Conservation (phyloP, 1,140 invertebrate genomes). For the Matsumurasca onukii region DNA sequence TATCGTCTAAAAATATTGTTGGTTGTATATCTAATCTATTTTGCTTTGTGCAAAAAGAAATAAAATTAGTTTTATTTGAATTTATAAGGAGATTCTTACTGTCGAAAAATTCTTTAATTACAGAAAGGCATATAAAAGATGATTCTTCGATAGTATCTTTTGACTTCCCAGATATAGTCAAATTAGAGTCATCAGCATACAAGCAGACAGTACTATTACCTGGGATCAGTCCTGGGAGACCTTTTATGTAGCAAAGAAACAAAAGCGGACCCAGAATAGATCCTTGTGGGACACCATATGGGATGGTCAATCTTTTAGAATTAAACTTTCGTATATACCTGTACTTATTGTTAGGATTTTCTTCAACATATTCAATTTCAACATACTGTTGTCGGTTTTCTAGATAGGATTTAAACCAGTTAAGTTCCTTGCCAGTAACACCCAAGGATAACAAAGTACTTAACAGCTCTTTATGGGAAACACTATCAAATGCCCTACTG, state of each 20-base stretch:
- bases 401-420: conserved; percentile 10
- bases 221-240: neutral
- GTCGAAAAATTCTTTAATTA: conserved; percentile 3
- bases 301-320: neutral
- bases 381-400: conserved; percentile 14
- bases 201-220: neutral
- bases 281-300: conserved; percentile 17
- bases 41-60: neutral
- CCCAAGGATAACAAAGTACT: neutral
- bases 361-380: neutral
- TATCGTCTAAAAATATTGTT: neutral
- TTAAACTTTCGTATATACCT: neutral
- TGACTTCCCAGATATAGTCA: neutral
- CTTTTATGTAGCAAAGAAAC: conserved; percentile 11
- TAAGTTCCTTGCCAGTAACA: neutral
- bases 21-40: neutral
- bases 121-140: neutral
- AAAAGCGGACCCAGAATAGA: neutral
- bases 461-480: conserved; percentile 31
- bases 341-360: neutral
- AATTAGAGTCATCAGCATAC: conserved; percentile 22
- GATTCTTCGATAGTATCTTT: neutral
- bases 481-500: conserved; percentile 37
- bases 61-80: conserved; percentile 2
- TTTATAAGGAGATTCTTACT: neutral